phyloP scores from a whole-genome alignment of 2,113 vertebrate species.

The Rhabdomys dilectus region DNA sequence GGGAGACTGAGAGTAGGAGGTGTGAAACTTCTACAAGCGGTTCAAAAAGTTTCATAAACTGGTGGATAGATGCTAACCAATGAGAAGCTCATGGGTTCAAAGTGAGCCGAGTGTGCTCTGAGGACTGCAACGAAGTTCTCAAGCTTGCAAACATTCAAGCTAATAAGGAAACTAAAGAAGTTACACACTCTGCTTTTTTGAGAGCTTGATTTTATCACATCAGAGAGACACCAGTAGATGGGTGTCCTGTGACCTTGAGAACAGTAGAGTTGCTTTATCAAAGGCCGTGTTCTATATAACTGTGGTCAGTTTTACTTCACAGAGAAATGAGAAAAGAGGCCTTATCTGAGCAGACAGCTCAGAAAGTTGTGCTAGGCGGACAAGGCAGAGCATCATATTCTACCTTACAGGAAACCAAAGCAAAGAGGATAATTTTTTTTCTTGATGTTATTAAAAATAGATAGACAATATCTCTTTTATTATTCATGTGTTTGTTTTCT shows the following conservation, averaged over 20 bases:
- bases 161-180: background rate
- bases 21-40: background rate
- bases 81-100: background rate
- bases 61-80: background rate
- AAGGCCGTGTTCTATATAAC: background rate
- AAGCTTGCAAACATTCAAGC: background rate
- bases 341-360: background rate
- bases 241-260: background rate
- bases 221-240: background rate
- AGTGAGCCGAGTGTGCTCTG: background rate
- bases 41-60: background rate
- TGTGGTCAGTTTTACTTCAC: background rate
- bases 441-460: conserved; percentile 5
- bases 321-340: background rate
- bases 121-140: background rate
- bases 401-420: background rate
- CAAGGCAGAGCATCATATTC: background rate
- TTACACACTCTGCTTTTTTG: background rate
- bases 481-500: background rate
- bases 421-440: background rate
- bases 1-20: background rate
- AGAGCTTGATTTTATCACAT: background rate
- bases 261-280: background rate
- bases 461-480: background rate
- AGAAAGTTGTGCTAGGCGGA: background rate